Base-by-base conservation (phyloP, 2,113 vertebrate species). In the Hipposideros armiger region DNA sequence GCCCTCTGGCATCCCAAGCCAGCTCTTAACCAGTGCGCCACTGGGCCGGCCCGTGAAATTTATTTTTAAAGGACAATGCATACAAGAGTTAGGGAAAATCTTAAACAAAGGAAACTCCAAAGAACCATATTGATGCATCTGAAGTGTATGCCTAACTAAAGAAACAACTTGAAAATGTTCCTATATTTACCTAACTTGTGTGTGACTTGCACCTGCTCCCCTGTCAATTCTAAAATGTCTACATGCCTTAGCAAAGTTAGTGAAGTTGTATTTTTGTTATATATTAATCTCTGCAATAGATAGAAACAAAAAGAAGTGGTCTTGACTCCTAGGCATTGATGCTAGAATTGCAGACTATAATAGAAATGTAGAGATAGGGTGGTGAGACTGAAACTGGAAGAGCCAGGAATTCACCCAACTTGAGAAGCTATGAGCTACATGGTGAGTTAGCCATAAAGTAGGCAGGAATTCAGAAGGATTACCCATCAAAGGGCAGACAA, bases 31-130 rank as follows among this genome's bases (percentile, higher is more conserved):
- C 36, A 36, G 36, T 36, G 36, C 36, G 36, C 36, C 36, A 36
- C 36, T 36, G 36, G 36, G 36, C 36, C 36, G 36, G 36, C 36
- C 36, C 36, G 67, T 69, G 0, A 60, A 81, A n/a, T 47, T 14
- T 73, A 17, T 45, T 77, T 88, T 95, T 32, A 62, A 74, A 93
- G 5, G 11, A 82, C 6, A 66, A 11, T 52, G 7, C 56, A 69
- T 13, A 19, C 17, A 95, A 91, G 73, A 96, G 45, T 89, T 78
- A 66, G 40, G 9, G 5, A 28, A 80, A 69, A 87, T 67, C 36
- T 62, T 70, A 74, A 87, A 76, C 1, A 50, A 58, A 89, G 52
- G 42, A 96, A 96, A 86, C 16, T 26, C 66, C 52, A 13, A 90
- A 62, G 69, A 94, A 28, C 62, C 58, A 22, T 1, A 56, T 1